Evolutionary conservation across 2,888 invertebrate genomes (phyloP).

Genomic region (Beris chalybata): DNA sequence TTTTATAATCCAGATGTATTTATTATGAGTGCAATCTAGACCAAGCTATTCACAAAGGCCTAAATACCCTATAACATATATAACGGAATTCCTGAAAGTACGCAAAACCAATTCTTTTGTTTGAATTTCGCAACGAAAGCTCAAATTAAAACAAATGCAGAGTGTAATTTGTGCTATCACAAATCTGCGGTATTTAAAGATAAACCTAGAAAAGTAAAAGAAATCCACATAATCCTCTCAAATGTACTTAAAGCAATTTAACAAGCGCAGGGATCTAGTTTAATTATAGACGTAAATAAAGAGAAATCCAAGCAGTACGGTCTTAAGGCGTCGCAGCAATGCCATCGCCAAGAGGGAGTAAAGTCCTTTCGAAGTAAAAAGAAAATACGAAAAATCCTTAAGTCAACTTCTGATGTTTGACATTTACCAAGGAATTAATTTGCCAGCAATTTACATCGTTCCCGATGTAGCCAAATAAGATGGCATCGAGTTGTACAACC

Average conservation of each 20-base stretch:
- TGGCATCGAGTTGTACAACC: slow-evolving; percentile 9
- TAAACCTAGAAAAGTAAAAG: background rate
- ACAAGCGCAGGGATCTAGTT: slow-evolving; percentile 1
- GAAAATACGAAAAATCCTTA: slow-evolving; percentile 13
- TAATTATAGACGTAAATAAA: slow-evolving; percentile 19
- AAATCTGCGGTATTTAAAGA: no score
- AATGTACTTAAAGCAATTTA: slow-evolving; percentile 2
- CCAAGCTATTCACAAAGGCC: no score
- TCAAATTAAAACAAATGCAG: no score
- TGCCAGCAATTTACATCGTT: slow-evolving; percentile 18
- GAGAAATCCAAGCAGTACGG: background rate
- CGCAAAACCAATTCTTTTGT: no score
- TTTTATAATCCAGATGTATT: no score
- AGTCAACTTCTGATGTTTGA: slow-evolving; percentile 34
- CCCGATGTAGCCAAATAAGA: slow-evolving; percentile 29
- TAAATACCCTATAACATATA: no score
- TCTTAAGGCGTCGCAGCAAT: background rate
- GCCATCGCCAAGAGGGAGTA: background rate
- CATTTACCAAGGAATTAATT: slow-evolving; percentile 34
- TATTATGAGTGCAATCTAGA: no score
- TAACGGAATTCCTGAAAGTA: no score
- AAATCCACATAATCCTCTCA: slow-evolving; percentile 5
- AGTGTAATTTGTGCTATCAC: no score
- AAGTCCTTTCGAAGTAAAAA: slow-evolving; percentile 12
- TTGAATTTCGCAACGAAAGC: no score